Conservation (phyloP, 2,888 invertebrate genomes). For the Leucoptera coffeella region DNA sequence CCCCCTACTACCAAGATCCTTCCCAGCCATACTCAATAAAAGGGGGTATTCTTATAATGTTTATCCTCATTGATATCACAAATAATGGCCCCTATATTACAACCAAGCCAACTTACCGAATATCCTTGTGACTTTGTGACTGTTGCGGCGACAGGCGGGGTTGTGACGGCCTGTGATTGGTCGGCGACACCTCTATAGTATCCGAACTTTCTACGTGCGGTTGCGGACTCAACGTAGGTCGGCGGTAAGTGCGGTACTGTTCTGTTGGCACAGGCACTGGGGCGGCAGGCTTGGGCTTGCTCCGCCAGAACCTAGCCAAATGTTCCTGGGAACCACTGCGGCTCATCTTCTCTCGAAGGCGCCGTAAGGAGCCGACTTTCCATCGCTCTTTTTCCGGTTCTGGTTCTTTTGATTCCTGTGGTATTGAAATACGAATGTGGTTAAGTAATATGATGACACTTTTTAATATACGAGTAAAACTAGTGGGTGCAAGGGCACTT, state of each 20-base stretch:
- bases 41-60: no score
- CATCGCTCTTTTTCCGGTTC: conserved; percentile 12
- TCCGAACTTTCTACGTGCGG: no score
- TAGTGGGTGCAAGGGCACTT: no score
- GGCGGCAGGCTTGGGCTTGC: conserved; percentile 31
- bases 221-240: conserved; percentile 35
- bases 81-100: no score
- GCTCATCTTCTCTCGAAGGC: conserved; percentile 24
- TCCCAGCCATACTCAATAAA: no score
- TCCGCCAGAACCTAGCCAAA: conserved; percentile 31
- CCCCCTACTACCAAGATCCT: no score
- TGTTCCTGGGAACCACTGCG: conserved; percentile 24
- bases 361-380: conserved; percentile 6
- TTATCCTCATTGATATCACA: no score
- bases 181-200: no score
- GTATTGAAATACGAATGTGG: no score
- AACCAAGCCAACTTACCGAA: no score
- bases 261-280: conserved; percentile 68
- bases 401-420: conserved; percentile 18
- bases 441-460: no score
- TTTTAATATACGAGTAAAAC: no score
- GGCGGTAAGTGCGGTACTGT: conserved; percentile 69
- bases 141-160: conserved; percentile 2
- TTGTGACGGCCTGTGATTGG: conserved; percentile 2
- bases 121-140: conserved; percentile 6